A percentile compares a stretch with the other conserved stretches of the same genome.
Conservation (phyloP, 2,888 invertebrate genomes). For the Neoitamus cyanurus region DNA sequence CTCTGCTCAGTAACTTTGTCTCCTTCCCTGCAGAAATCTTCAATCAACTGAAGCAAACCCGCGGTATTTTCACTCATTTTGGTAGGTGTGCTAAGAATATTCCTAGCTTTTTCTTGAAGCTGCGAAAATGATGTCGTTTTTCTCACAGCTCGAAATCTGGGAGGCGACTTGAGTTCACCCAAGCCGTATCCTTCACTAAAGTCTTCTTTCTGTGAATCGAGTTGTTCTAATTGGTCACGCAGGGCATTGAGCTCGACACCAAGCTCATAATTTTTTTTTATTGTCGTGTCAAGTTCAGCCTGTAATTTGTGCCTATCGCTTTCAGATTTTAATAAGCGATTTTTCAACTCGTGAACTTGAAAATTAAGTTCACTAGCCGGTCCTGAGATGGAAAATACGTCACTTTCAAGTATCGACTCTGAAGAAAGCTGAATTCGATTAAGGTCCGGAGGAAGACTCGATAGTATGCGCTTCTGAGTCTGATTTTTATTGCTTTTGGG, state of each 20-base stretch:
- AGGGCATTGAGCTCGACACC: slow-evolving; percentile 67
- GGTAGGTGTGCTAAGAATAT: slow-evolving; percentile 61
- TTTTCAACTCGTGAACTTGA: slow-evolving; percentile 72
- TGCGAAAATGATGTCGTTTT: slow-evolving; percentile 61
- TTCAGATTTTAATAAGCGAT: slow-evolving; percentile 64
- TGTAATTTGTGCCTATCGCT: slow-evolving; percentile 68
- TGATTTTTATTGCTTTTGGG: slow-evolving; percentile 51
- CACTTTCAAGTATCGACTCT: slow-evolving; percentile 50
- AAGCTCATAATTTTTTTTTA: slow-evolving; percentile 71
- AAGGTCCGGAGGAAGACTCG: slow-evolving; percentile 61
- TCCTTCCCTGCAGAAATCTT: slow-evolving; percentile 72
- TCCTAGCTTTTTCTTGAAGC: slow-evolving; percentile 63
- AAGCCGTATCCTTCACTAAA: slow-evolving; percentile 70
- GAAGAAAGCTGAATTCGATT: slow-evolving; percentile 56
- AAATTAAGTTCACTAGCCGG: slow-evolving; percentile 65
- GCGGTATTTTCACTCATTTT: slow-evolving; percentile 54
- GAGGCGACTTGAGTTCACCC: slow-evolving; percentile 60
- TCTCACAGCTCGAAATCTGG: slow-evolving; percentile 55
- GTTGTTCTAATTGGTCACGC: slow-evolving; percentile 66
- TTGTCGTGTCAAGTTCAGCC: slow-evolving; percentile 71
- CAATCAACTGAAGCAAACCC: slow-evolving; percentile 70
- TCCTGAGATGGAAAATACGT: slow-evolving; percentile 56
- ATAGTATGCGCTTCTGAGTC: slow-evolving; percentile 50
- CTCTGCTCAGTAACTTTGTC: slow-evolving; percentile 74
- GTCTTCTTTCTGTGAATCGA: slow-evolving; percentile 65